Evolutionary conservation across 2,888 invertebrate genomes (phyloP).

Genomic region (Acleris cristana): DNA sequence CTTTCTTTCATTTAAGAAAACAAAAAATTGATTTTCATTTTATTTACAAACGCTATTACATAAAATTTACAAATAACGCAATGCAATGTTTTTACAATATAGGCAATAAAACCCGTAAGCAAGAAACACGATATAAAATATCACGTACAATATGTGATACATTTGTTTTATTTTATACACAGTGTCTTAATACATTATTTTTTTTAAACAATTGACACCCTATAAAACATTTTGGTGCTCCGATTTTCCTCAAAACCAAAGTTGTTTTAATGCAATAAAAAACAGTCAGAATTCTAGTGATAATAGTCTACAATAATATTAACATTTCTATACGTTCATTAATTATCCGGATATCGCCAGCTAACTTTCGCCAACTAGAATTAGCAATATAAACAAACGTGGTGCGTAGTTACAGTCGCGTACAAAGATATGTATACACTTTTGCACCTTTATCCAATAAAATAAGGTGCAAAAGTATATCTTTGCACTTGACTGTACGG

Average conservation of each 20-base stretch:
- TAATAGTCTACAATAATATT: too few relatives aligned
- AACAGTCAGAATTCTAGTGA: too few relatives aligned
- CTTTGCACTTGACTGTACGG: too few relatives aligned
- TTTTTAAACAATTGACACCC: background rate
- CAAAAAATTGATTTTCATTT: slow-evolving; percentile 43
- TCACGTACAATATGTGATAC: slow-evolving; percentile 14
- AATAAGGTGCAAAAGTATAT: too few relatives aligned
- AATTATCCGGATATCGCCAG: too few relatives aligned
- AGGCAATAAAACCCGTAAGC: slow-evolving; percentile 43
- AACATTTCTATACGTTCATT: too few relatives aligned
- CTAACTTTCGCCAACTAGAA: too few relatives aligned
- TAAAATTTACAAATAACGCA: slow-evolving; percentile 56
- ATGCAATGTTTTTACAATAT: slow-evolving; percentile 39
- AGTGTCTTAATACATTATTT: slow-evolving; percentile 7
- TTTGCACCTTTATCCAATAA: too few relatives aligned
- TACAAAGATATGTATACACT: too few relatives aligned
- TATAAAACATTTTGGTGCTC: background rate
- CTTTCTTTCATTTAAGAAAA: slow-evolving; percentile 23
- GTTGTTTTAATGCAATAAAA: background rate
- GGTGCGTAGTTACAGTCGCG: too few relatives aligned
- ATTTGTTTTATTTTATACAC: slow-evolving; percentile 22
- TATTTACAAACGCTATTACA: slow-evolving; percentile 72
- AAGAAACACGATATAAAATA: slow-evolving; percentile 40
- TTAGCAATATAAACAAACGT: too few relatives aligned
- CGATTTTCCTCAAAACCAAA: background rate